Evolutionary conservation across 2,888 invertebrate species (phyloP).

Genomic region (Amblyjoppa proteus): DNA sequence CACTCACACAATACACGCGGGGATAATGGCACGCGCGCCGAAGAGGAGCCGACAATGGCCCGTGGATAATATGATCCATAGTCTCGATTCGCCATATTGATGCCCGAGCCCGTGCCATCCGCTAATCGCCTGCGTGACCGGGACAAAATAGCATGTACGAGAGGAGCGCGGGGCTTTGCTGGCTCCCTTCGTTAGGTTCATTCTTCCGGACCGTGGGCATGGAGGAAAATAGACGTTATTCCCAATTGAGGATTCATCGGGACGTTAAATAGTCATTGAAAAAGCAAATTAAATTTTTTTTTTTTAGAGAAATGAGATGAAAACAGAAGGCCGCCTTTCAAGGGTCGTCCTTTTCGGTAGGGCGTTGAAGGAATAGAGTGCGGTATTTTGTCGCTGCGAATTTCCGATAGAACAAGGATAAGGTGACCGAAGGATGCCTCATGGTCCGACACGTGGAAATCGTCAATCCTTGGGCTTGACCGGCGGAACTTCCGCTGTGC

Average conservation of each 20-base stretch:
- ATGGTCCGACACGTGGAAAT: slow-evolving; percentile 14
- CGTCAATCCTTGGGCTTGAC: slow-evolving; percentile 36
- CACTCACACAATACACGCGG: not conserved
- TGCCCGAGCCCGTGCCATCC: slow-evolving; percentile 55
- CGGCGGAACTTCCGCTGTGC: slow-evolving; percentile 49
- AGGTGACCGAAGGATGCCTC: too few relatives aligned
- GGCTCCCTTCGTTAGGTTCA: slow-evolving; percentile 51
- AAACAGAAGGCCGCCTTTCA: not conserved
- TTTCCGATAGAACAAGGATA: too few relatives aligned
- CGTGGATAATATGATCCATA: slow-evolving; percentile 64
- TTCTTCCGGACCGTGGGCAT: slow-evolving; percentile 41
- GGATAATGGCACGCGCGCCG: slow-evolving; percentile 3
- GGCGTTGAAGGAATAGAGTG: too few relatives aligned
- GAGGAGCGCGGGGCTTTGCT: slow-evolving; percentile 40
- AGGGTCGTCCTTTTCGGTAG: too few relatives aligned
- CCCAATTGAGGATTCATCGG: slow-evolving; percentile 48
- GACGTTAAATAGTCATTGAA: slow-evolving; percentile 20
- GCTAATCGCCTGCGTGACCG: slow-evolving; percentile 65
- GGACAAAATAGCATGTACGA: slow-evolving; percentile 51
- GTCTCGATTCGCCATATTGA: slow-evolving; percentile 68
- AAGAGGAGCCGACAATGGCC: slow-evolving; percentile 62
- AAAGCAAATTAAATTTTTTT: not conserved
- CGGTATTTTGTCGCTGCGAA: not conserved
- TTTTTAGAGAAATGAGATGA: not conserved
- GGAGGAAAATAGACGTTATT: slow-evolving; percentile 46